Evolutionary conservation across 2,888 invertebrate species (phyloP).

Genomic region (Cordilura impudica): DNA sequence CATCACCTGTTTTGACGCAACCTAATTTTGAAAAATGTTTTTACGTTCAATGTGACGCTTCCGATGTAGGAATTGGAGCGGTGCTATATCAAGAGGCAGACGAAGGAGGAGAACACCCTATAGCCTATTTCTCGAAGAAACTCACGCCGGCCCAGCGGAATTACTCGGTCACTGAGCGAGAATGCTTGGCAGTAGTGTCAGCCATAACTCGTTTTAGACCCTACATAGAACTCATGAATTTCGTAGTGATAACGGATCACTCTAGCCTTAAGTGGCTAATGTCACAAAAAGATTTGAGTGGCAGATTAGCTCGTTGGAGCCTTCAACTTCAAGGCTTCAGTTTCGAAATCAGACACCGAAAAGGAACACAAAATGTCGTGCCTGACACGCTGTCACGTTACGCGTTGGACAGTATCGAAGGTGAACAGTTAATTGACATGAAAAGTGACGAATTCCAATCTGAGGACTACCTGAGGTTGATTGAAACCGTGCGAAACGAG

Average conservation of each 20-base stretch:
- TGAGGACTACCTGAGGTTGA: neutral
- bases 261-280: too few species aligned
- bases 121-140: neutral
- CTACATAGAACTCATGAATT: too few species aligned
- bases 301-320: too few species aligned
- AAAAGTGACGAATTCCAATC: neutral
- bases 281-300: too few species aligned
- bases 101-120: neutral
- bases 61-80: neutral
- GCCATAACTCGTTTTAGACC: neutral
- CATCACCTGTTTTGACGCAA: constrained; percentile 39
- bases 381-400: neutral
- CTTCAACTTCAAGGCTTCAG: neutral
- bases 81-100: neutral
- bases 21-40: constrained; percentile 44
- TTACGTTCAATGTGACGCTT: constrained; percentile 51
- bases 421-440: too few species aligned
- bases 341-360: neutral
- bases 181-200: neutral
- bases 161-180: neutral
- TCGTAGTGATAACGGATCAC: too few species aligned
- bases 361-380: neutral
- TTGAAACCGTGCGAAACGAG: neutral
- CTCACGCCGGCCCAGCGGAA: neutral
- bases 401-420: neutral